Base-by-base conservation (phyloP, 2,113 vertebrate species). In the Myiopsitta monachus region DNA sequence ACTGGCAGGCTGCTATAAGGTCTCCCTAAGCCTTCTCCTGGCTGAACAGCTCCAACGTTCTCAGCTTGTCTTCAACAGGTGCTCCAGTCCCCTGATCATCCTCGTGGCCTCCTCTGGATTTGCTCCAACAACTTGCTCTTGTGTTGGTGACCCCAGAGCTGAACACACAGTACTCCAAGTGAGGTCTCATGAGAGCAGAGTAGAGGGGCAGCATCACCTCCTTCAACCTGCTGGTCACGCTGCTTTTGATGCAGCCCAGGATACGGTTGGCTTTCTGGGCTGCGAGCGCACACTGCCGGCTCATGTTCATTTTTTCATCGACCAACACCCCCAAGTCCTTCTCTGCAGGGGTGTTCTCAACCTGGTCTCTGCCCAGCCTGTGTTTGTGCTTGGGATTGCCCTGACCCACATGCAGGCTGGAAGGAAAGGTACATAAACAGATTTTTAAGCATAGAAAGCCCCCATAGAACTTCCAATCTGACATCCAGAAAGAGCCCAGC, bases 261-360 rank as follows among this genome's bases (percentile, higher is more conserved):
- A 59, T n/a, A 15, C 4, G 0, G 57, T n/a, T 59, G 33, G 9
- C 55, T 15, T 15, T 59, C 33, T 59, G 55, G 21, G 55, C 33
- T 59, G 55, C 0, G 3, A 59, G 55, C 0, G 5, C 31, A 59
- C 33, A 7, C 55, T n/a, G 55, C 33, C 4, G 9, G 33, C 21
- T 59, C 57, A 59, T 10, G 21, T 23, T 59, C 5, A 36, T 3
- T 23, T 5, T 36, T 9, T n/a, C 57, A 10, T 59, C 4, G 1
- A 23, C 57, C 33, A 7, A 7, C 57, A 23, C 33, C 33, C 21
- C 1, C 6, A 59, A 2, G 33, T n/a, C 57, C 21, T 59, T n/a
- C 14, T 36, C 14, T 2, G 14, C 13, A 36, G 57, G 14, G 9
- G 21, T 15, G 3, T 9, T 36, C 57, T 59, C 3, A 36, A 15